Evolutionary conservation across 2,113 vertebrate genomes (phyloP).

Genomic region (Mesitornis unicolor): DNA sequence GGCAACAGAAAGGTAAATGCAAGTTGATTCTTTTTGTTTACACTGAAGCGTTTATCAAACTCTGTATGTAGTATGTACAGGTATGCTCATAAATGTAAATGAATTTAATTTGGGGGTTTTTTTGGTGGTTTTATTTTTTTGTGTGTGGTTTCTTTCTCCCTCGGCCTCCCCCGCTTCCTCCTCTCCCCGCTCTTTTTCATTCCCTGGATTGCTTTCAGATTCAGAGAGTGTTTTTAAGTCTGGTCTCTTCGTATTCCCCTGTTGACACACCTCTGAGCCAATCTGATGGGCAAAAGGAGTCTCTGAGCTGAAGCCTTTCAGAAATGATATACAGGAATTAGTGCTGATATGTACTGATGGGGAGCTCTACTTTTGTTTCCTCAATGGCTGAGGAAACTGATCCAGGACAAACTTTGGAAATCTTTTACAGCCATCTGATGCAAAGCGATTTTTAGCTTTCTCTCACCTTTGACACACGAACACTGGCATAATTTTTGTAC

Average conservation of each 20-base stretch:
- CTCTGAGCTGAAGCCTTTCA: slow-evolving; percentile 26
- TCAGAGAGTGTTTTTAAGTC: slow-evolving; percentile 36
- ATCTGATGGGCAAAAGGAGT: not conserved
- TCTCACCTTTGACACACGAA: slow-evolving; percentile 20
- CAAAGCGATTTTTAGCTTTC: slow-evolving; percentile 45
- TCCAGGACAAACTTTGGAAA: slow-evolving; percentile 18
- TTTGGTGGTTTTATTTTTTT: not conserved
- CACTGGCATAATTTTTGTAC: slow-evolving; percentile 14
- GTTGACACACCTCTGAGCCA: slow-evolving; percentile 2
- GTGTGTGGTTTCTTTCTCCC: too few species aligned
- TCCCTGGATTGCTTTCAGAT: slow-evolving; percentile 4
- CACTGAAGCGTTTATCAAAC: slow-evolving; percentile 68
- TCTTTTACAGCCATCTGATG: slow-evolving; percentile 29
- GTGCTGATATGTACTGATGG: slow-evolving; percentile 26
- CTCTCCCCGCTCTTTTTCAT: not conserved
- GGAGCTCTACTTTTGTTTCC: slow-evolving; percentile 19
- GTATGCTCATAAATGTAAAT: slow-evolving; percentile 34
- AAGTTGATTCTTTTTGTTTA: slow-evolving; percentile 70
- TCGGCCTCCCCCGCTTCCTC: not conserved
- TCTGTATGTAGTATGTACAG: slow-evolving; percentile 36
- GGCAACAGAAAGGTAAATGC: slow-evolving; percentile 71
- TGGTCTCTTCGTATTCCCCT: slow-evolving; percentile 34
- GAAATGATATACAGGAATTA: slow-evolving; percentile 31
- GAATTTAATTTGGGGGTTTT: too few species aligned
- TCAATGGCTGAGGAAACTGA: not conserved